Base-by-base conservation (phyloP, 2,113 vertebrate genomes). In the Hystrix cristata region DNA sequence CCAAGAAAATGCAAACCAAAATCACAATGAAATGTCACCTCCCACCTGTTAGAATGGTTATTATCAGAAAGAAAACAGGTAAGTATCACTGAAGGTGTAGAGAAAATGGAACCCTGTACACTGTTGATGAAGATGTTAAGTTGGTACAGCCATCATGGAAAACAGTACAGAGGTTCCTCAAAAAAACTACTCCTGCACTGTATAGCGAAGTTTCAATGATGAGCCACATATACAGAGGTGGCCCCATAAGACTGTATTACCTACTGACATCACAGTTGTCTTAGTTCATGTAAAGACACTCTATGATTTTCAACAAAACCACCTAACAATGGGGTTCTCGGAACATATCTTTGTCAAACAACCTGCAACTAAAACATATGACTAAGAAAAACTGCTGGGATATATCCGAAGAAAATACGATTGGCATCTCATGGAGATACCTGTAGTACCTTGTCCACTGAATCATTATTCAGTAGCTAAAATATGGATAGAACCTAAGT, bases 41-140 rank as follows among this genome's bases (percentile, higher is more conserved):
- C 9, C 27, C 11, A 60, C 27, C 18, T 57, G 8, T 43, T 76
- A 46, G 8, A 19, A 46, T 12, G 21, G 15, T 27, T 82, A 10
- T 53, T 46, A 62, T 46, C 57, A 65, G 27, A 74, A 90, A 94
- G 31, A 55, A 25, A 72, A 31, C 4, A 55, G 31, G 15, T 12
- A 8, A 13, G 7, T 64, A 23, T n/a, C 10, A 21, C 0, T 34
- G 18, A 65, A 2, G 14, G 2, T 23, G 7, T 72, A 31, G 2
- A 53, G 21, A 6, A 76, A 71, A 31, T 7, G 7, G 8, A 53
- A 55, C 13, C 14, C 25, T 57, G n/a, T 31, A 21, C 27, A 83
- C 3, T 48, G 27, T 23, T 51, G 21, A 6, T 19, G 0, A 9
- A 21, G 21, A 51, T 23, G 6, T 59, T 74, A 69, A 51, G 21